Evolutionary conservation across 2,888 invertebrate genomes (phyloP).

Genomic region (Branchipolynoe longqiensis): DNA sequence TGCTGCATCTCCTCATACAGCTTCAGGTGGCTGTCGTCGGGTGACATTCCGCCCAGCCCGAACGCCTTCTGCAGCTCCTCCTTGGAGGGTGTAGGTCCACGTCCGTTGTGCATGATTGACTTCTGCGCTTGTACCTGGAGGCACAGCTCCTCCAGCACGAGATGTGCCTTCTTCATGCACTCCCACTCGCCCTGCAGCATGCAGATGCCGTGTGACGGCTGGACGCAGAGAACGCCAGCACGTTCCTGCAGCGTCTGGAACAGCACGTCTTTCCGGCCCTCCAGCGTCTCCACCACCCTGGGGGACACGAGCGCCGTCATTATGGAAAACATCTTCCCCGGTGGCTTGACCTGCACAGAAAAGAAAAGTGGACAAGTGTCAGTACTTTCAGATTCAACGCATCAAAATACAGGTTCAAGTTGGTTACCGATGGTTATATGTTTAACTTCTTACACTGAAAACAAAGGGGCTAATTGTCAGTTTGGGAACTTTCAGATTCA

Average conservation of each 20-base stretch:
- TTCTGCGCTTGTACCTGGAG: constrained; percentile 63
- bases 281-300: constrained; percentile 62
- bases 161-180: constrained; percentile 66
- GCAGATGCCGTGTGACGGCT: constrained; percentile 62
- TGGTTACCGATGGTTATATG: too few species aligned
- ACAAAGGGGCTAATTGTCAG: too few species aligned
- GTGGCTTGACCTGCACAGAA: constrained; percentile 32
- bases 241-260: constrained; percentile 61
- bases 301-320: constrained; percentile 66
- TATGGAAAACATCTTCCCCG: constrained; percentile 64
- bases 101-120: constrained; percentile 25
- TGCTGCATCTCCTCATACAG: constrained; percentile 48
- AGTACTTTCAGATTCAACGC: too few species aligned
- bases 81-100: neutral
- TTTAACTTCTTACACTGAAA: too few species aligned
- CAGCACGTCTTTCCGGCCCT: constrained; percentile 60
- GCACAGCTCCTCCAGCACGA: constrained; percentile 63
- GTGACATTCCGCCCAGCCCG: constrained; percentile 28
- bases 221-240: constrained; percentile 64
- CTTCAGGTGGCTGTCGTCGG: constrained; percentile 30
- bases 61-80: constrained; percentile 42
- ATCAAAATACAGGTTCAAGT: too few species aligned
- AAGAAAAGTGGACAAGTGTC: neutral
- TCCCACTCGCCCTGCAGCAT: constrained; percentile 67
- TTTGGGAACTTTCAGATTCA: too few species aligned